Conservation (phyloP, 1,140 invertebrate species). For the Rhagoletis pomonella region DNA sequence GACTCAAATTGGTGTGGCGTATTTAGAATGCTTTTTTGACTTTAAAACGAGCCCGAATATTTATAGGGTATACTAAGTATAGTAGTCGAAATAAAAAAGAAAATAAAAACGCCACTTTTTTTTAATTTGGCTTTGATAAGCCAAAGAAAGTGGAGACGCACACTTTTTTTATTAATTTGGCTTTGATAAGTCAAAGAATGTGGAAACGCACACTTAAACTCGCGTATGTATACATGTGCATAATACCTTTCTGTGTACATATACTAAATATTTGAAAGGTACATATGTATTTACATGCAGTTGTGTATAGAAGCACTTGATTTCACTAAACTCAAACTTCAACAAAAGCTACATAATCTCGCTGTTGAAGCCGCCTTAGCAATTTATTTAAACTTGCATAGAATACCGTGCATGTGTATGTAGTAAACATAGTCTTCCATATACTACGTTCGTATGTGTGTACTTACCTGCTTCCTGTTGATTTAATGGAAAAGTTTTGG, state of each 20-base stretch:
- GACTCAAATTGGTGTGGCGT: no score
- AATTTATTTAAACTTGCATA: background rate
- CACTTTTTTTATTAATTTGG: background rate
- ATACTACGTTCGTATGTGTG: no score
- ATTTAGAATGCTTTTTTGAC: no score
- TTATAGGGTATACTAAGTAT: no score
- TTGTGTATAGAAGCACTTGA: no score
- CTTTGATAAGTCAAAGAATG: background rate
- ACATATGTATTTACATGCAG: no score
- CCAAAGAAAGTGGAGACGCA: background rate
- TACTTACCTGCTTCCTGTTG: background rate
- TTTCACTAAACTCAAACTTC: background rate
- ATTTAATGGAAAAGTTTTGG: conserved; percentile 36
- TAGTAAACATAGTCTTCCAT: no score
- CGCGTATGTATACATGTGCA: background rate
- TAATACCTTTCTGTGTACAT: no score
- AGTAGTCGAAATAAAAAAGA: no score
- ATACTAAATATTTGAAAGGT: no score
- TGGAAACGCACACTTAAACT: background rate
- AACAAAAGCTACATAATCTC: background rate
- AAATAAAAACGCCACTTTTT: background rate
- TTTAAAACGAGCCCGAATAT: no score
- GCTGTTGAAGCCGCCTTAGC: background rate
- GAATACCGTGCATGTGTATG: no score
- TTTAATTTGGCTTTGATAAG: background rate